Conservation (phyloP, 2,797 vertebrate species). For the Otus scops region DNA sequence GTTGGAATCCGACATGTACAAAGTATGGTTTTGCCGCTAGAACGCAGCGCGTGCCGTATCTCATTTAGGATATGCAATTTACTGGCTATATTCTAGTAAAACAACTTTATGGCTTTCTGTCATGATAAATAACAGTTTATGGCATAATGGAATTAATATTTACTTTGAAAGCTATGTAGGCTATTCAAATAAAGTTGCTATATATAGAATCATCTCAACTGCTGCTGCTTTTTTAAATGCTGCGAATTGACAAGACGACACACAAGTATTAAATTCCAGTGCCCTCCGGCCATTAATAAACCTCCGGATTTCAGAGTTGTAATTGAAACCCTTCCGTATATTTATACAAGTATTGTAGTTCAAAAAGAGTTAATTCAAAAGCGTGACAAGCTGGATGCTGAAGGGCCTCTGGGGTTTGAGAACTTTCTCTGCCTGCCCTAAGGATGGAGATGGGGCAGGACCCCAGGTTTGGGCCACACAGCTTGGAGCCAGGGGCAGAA, state of each 20-base stretch:
- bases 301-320: background rate
- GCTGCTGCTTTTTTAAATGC: background rate
- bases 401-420: background rate
- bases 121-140: constrained; percentile 75
- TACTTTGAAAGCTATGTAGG: constrained; percentile 65
- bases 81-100: constrained; percentile 64
- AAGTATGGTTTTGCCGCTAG: background rate
- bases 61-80: constrained; percentile 60
- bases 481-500: background rate
- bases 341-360: background rate
- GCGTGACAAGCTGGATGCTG: rapidly evolving
- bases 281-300: background rate
- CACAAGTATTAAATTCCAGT: background rate
- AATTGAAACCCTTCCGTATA: background rate
- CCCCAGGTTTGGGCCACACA: rapidly evolving
- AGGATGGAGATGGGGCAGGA: background rate
- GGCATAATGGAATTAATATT: constrained; percentile 78
- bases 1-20: background rate
- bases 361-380: background rate
- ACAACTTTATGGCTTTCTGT: constrained; percentile 69
- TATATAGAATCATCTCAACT: constrained; percentile 10
- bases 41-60: background rate
- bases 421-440: background rate
- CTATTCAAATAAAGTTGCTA: constrained; percentile 65
- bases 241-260: background rate